Base-by-base conservation (phyloP, 2,888 invertebrate species). In the Eupithecia inturbata region DNA sequence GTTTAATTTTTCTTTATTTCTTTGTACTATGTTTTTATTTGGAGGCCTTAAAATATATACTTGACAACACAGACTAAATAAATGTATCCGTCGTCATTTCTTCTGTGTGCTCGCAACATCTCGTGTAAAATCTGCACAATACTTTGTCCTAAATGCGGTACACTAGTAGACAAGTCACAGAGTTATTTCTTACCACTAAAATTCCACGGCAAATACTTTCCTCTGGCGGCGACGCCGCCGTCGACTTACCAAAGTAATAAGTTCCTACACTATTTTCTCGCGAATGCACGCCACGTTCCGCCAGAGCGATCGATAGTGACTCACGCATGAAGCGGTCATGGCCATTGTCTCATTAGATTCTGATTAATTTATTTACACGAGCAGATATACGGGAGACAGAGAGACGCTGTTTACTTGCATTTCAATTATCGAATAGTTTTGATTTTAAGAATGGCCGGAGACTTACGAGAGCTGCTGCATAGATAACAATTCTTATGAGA, bases 281-380 rank as follows among this genome's bases (percentile, higher is more conserved):
- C 53, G 66, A 57, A 57, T 57, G 57, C 57, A 57, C 57, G 57
- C 67, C 57, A 70, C 68, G 73, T 74, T 71, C 66, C 73, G 70
- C 68, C 67, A 76, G 72, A 72, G 67, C 71, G 77, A 77, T 76
- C 77, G 78, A 79, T 73, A 72, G 70, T 80, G 78, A 78, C 75
- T 77, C 79, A 80, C 72, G 67, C 73, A 68, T 64, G 77, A 77
- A 74, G 70, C 79, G 79, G 79, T 80, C 81, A 81, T 72, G 80
- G 81, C 73, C 81, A 78, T 79, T 81, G 76, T 79, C 79, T 80
- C 74, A 71, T 72, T 71, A 57, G 70, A 77, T 74, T 75, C 71
- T 67, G 57, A 74, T 74, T 74, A 74, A 68, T 69, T 75, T 73
- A 77, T 78, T 73, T 75, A 78, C 71, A 77, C 73, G 74, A 77